Base-by-base conservation (phyloP, 2,113 vertebrate genomes). In the Mesoclemmys tuberculata region DNA sequence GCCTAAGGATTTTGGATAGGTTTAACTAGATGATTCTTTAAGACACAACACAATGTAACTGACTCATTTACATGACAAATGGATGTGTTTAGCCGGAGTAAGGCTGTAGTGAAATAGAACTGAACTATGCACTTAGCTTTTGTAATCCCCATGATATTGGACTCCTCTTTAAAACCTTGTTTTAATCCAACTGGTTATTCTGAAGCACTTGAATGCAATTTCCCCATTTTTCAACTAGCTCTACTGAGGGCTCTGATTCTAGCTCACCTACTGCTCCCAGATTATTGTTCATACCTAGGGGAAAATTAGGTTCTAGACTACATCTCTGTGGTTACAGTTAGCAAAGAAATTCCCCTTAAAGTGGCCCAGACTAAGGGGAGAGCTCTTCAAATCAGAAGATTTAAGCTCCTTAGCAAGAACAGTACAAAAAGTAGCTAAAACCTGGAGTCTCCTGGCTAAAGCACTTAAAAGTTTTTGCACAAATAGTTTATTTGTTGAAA, bases 201-300 rank as follows among this genome's bases (percentile, higher is more conserved):
- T 35, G 48, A 18, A 92, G 84, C 94, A 89, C 90, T 9, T 95
- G 75, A 95, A 88, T 68, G 89, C 61, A n/a, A n/a, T n/a, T 21
- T n/a, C 35, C 18, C 64, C 64, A 68, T 68, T 68, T 68, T n/a
- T n/a, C 64, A 68, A 21, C 16, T 2, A 68, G 31, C 31, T 9
- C 31, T 64, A 19, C 16, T 64, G 16, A 64, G 35, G 31, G 14
- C 31, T 64, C 61, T 64, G 61, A 64, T 35, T 64, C 14, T 18
- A 64, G 14, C 5, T 35, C 61, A 64, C 16, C 16, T 64, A 8
- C 61, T 64, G 31, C 31, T 64, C 61, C 61, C 31, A 64, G 61
- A 35, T 64, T 35, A 64, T 16, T 35, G 6, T 14, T 19, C 31
- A 64, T 18, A 64, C 13, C 58, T 61, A 26, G 61, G 16, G 35